Evolutionary conservation across 2,888 invertebrate species (phyloP).

Genomic region (Hylaea fasciaria): DNA sequence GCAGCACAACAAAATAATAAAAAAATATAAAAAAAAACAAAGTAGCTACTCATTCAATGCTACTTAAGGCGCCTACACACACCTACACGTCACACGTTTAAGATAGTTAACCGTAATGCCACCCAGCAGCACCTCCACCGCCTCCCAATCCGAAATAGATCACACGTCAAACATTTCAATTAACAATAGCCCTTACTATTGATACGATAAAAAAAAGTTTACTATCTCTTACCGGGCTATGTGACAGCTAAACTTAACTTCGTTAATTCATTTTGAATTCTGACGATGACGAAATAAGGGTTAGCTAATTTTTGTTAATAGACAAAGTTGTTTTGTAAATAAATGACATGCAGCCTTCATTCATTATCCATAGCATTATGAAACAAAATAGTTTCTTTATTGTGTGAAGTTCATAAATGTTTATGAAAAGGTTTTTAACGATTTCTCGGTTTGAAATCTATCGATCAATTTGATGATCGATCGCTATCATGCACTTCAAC

Average conservation of each 20-base stretch:
- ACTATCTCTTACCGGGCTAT: constrained; percentile 9
- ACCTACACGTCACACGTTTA: constrained; percentile 23
- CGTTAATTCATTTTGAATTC: constrained; percentile 22
- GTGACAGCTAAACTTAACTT: constrained; percentile 6
- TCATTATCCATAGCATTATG: constrained; percentile 48
- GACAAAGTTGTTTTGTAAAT: constrained; percentile 26
- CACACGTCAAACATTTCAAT: constrained; percentile 65
- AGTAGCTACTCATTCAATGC: constrained; percentile 21
- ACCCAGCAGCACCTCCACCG: constrained; percentile 53
- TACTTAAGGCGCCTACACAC: constrained; percentile 43
- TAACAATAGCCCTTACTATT: constrained; percentile 61
- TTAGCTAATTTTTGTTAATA: background rate
- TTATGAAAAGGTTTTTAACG: constrained; percentile 47
- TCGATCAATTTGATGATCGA: constrained; percentile 57
- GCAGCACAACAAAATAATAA: no score
- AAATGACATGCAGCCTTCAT: constrained; percentile 45
- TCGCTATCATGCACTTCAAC: constrained; percentile 52
- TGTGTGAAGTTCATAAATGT: constrained; percentile 49
- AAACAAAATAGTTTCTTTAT: constrained; percentile 50
- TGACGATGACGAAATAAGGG: constrained; percentile 15
- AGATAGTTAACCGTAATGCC: constrained; percentile 43
- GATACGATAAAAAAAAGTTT: constrained; percentile 47
- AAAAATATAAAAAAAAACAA: constrained; percentile 8
- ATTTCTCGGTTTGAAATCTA: constrained; percentile 50
- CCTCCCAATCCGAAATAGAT: constrained; percentile 55